Conservation (phyloP, 2,888 invertebrate species). For the Euplagia quadripunctaria region DNA sequence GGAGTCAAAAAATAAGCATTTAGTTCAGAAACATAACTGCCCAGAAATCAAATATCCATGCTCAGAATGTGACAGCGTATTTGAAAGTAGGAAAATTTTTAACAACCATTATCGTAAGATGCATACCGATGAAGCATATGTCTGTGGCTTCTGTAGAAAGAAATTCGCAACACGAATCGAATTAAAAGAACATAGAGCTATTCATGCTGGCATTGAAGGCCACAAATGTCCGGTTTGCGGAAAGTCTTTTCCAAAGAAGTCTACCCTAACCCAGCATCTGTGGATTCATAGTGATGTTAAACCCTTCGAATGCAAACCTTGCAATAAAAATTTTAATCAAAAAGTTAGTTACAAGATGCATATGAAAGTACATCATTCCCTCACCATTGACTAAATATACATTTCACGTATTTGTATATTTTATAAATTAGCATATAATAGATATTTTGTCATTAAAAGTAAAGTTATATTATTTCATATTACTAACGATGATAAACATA, state of each 20-base stretch:
- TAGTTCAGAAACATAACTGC: constrained; percentile 63
- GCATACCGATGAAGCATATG: constrained; percentile 69
- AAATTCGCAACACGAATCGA: constrained; percentile 64
- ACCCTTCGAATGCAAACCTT: constrained; percentile 68
- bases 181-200: constrained; percentile 76
- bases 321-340: constrained; percentile 75
- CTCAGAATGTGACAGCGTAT: constrained; percentile 68
- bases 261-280: constrained; percentile 76
- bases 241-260: constrained; percentile 81
- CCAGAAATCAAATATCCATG: constrained; percentile 65
- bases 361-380: constrained; percentile 58
- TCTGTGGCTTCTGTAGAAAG: constrained; percentile 70
- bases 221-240: constrained; percentile 79
- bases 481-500: too few species aligned
- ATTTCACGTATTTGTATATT: not conserved
- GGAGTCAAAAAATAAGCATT: constrained; percentile 73
- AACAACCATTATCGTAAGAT: constrained; percentile 70
- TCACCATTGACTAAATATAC: not conserved
- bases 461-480: too few species aligned
- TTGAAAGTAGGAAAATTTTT: constrained; percentile 63
- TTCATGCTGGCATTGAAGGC: constrained; percentile 82
- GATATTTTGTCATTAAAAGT: too few species aligned
- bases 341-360: constrained; percentile 62
- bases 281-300: constrained; percentile 77
- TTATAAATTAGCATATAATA: too few species aligned